Conservation (phyloP, 1,140 invertebrate species). For the fruit fly (Drosophila melanogaster) region Release_6_plus_ISO1_MT NT_033779.5:11048001-11048500, state of each 20-base stretch:
- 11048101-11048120: conserved; percentile 45
- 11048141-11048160: conserved; percentile 2
- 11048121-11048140: background rate
- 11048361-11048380: conserved; percentile 67
- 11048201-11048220: conserved; percentile 64
- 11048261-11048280: conserved; percentile 11
- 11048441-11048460: no score
- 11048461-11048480: no score
- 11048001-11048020: conserved; percentile 6
- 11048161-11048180: conserved; percentile 36
- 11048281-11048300: conserved; percentile 41
- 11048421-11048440: no score
- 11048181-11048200: conserved; percentile 36
- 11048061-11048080: conserved; percentile 51
- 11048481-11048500: no score
- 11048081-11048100: conserved; percentile 44
- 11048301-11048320: conserved; percentile 40
- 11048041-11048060: conserved; percentile 46
- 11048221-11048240: conserved; percentile 78
- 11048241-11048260: conserved; percentile 2
- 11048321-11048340: conserved; percentile 23
- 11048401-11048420: conserved; percentile 17
- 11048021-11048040: conserved; percentile 19
- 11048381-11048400: conserved; percentile 40
- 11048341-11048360: conserved; percentile 67